Conservation (phyloP, 2,113 vertebrate species). For the Tautogolabrus adspersus region DNA sequence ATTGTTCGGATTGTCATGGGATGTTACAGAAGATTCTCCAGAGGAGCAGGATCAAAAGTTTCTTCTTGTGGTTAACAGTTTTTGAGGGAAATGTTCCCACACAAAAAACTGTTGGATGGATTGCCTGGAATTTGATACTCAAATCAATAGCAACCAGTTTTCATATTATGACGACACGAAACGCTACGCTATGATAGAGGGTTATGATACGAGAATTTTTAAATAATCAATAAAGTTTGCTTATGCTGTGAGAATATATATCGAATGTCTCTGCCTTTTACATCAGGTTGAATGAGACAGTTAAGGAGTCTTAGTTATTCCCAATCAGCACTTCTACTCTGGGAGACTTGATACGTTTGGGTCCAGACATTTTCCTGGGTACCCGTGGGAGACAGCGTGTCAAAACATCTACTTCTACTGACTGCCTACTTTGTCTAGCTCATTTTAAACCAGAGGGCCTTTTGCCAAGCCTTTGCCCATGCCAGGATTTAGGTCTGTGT, state of each 20-base stretch:
- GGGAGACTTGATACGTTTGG: constrained; percentile 26
- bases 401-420: constrained; percentile 65
- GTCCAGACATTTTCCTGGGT: constrained; percentile 41
- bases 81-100: not conserved
- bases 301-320: not conserved
- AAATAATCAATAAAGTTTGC: not conserved
- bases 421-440: constrained; percentile 58
- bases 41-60: not conserved
- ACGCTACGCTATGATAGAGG: too few species aligned
- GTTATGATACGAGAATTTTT: too few species aligned
- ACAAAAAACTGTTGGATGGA: not conserved
- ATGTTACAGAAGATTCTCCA: not conserved
- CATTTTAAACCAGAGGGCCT: constrained; percentile 46
- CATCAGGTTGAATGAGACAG: constrained; percentile 26
- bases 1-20: not conserved
- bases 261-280: constrained; percentile 5
- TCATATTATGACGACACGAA: too few species aligned
- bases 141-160: not conserved
- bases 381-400: constrained; percentile 57
- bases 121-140: not conserved
- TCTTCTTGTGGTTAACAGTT: not conserved
- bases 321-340: constrained; percentile 15
- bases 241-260: not conserved
- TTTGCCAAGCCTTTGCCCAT: constrained; percentile 59
- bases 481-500: constrained; percentile 61